These are phyloP conservation scores for Temnothorax curvispinosus DNA, from an alignment of 1,140 invertebrate genomes.

Conservation along the genomic window DNA sequence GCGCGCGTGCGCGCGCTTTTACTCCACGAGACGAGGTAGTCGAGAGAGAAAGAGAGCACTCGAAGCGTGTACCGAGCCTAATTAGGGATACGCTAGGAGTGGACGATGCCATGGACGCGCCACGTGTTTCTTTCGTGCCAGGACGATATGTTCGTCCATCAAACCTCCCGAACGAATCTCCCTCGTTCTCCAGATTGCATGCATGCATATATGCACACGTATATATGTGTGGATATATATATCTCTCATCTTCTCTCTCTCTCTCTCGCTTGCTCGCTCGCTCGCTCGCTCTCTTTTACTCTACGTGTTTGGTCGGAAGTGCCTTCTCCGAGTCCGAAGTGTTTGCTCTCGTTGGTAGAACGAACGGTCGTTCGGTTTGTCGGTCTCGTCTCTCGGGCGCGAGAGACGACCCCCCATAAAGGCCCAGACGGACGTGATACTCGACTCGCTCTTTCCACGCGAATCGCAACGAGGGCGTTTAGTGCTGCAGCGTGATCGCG, in stretches of 20 bases:
- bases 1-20: neutral
- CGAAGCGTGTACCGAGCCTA: conserved; percentile 70
- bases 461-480: conserved; percentile 54
- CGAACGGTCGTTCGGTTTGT: conserved; percentile 49
- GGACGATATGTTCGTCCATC: conserved; percentile 35
- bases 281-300: neutral
- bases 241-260: neutral
- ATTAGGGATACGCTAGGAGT: conserved; percentile 69
- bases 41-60: conserved; percentile 56
- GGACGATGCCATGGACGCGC: conserved; percentile 56
- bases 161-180: conserved; percentile 38
- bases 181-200: conserved; percentile 50
- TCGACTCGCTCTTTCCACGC: conserved; percentile 53
- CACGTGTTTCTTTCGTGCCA: conserved; percentile 68
- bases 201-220: neutral
- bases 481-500: neutral
- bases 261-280: neutral
- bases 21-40: conserved; percentile 7
- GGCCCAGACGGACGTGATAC: conserved; percentile 37
- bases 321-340: conserved; percentile 48
- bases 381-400: conserved; percentile 40
- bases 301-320: conserved; percentile 48
- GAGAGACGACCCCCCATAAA: conserved; percentile 21
- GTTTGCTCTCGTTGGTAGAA: conserved; percentile 70
- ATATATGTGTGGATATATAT: neutral